Percentiles rank a stretch among this genome's conserved stretches.
phyloP scores from a whole-genome alignment of 2,797 vertebrate genomes.

The Lates japonicus region DNA sequence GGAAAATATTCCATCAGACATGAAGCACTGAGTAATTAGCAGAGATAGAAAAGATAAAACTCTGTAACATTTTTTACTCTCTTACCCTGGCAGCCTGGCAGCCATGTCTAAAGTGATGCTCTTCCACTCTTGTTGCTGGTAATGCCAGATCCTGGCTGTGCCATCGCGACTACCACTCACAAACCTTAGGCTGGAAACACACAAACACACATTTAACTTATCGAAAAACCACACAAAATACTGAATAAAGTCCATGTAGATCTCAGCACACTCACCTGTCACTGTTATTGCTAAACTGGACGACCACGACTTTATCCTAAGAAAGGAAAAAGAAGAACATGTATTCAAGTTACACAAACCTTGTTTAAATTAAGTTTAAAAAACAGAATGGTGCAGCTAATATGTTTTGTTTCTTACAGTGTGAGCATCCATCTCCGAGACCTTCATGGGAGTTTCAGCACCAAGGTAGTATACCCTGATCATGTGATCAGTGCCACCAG shows the following conservation, averaged over 20 bases:
- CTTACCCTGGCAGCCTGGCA: constrained; percentile 95
- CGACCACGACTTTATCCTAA: constrained; percentile 97
- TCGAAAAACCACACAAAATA: constrained; percentile 19
- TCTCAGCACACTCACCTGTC: constrained; percentile 89
- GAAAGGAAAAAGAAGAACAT: constrained; percentile 46
- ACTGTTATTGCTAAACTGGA: constrained; percentile 98
- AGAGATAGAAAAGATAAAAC: background rate
- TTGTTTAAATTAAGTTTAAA: background rate
- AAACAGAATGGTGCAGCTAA: background rate
- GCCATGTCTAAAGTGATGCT: constrained; percentile 93
- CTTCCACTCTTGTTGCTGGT: constrained; percentile 98
- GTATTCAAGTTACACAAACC: background rate
- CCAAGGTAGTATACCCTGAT: constrained; percentile 98
- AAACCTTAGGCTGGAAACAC: constrained; percentile 88
- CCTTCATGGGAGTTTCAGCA: constrained; percentile 93
- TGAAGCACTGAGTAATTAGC: background rate
- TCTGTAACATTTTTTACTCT: background rate
- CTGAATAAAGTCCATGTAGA: background rate
- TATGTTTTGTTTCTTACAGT: constrained; percentile 84
- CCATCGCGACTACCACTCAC: constrained; percentile 98
- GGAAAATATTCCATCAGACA: constrained; percentile 4
- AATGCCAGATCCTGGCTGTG: constrained; percentile 97
- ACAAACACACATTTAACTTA: constrained; percentile 19
- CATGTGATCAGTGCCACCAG: constrained; percentile 97
- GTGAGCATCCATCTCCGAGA: constrained; percentile 96